Percentiles rank a stretch among this genome's conserved stretches.
Evolutionary conservation across 2,888 invertebrate genomes (phyloP).

Genomic region (Xestia c-nigrum): DNA sequence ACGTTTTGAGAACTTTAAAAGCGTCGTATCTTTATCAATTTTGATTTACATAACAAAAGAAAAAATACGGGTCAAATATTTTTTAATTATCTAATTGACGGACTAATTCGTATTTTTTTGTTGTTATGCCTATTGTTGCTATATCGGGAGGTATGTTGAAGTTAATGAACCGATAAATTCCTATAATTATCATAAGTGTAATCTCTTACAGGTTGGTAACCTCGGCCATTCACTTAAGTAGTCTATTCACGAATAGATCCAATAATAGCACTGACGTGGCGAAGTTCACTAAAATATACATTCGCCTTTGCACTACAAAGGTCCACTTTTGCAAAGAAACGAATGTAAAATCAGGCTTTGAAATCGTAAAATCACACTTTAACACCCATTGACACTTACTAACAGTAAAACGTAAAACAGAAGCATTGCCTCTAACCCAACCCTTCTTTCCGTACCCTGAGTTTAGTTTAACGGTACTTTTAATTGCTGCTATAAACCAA

Average conservation of each 20-base stretch:
- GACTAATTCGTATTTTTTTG: no score
- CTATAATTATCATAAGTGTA: constrained; percentile 2
- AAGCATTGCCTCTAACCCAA: constrained; percentile 24
- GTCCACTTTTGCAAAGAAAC: not conserved
- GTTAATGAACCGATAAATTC: constrained; percentile 11
- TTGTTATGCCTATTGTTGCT: not conserved
- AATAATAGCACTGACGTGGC: not conserved
- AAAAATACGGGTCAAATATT: no score
- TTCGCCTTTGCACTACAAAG: not conserved
- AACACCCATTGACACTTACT: constrained; percentile 48
- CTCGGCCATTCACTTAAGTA: not conserved
- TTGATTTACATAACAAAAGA: no score
- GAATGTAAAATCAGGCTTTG: not conserved
- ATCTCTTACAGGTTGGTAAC: not conserved
- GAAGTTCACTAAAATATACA: not conserved
- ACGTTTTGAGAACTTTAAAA: no score
- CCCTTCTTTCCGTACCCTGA: constrained; percentile 49
- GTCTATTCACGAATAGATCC: constrained; percentile 1
- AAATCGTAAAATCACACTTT: constrained; percentile 43
- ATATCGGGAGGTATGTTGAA: not conserved
- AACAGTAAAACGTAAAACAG: constrained; percentile 49
- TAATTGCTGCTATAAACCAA: constrained; percentile 62
- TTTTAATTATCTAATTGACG: no score
- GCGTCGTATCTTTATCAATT: no score
- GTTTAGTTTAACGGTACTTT: constrained; percentile 57